Evolutionary conservation across 2,888 invertebrate species (phyloP), one percentile per base, ranked within the genome.

Genomic region (Serrognathus titanus): DNA sequence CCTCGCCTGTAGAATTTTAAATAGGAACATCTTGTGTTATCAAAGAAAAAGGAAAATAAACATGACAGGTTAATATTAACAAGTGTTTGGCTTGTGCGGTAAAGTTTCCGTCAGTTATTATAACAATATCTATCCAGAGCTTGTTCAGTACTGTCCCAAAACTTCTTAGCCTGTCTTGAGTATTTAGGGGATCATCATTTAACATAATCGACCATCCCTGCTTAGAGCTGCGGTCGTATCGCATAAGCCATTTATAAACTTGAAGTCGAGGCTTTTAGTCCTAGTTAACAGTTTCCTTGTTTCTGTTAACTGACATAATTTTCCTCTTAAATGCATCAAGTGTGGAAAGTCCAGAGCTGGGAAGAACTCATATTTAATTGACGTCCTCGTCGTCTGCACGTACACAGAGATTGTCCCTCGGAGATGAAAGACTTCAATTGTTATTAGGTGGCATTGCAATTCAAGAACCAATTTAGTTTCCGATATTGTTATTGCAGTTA

Each of bases 291-390:
- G 71, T 70, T 71, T 71, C 70, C 74, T 74, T 75, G 74, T 75
- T 74, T 69, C 72, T 69, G 65, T 66, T 72, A 73, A 74, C 71
- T 73, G 73, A 76, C 76, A 76, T 73, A 74, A 75, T 75, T 75
- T 74, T 70, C 74, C 72, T 75, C 71, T 75, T 75, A 75, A 73
- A 72, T 73, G 70, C 73, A 74, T 75, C 74, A 75, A 73, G 70
- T 68, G 70, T 61, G 65, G 70, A 68, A 69, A 71, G 68, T 69
- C 70, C 68, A 69, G 66, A 66, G 67, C 67, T 64, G 67, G 62
- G 67, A 67, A 67, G 67, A 65, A 63, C 68, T 67, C 68, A 68
- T 67, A 69, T 73, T 70, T 69, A 71, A 70, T 69, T 69, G 67
- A 67, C 48, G 57, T 31, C 24, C 24, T 31, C 24, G 4, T 31